phyloP scores from a whole-genome alignment of 1,140 invertebrate species.

The Formica selysi region DNA sequence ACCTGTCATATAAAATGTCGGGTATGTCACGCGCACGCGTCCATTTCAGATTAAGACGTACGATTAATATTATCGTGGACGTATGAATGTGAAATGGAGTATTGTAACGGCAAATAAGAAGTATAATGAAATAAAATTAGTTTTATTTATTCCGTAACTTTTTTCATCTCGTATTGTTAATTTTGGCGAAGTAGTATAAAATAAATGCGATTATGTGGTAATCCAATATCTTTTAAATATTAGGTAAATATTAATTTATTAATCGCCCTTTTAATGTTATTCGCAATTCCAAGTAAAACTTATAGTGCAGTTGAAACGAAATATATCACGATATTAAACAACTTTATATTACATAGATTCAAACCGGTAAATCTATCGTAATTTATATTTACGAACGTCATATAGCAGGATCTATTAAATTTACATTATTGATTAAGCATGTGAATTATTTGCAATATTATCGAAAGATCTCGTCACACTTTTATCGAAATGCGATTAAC shows the following conservation, averaged over 20 bases:
- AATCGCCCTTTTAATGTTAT: neutral
- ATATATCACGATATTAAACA: neutral
- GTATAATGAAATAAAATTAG: neutral
- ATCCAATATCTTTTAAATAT: neutral
- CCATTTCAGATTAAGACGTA: neutral
- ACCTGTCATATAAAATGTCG: neutral
- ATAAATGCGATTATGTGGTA: neutral
- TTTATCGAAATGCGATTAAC: conserved; percentile 18
- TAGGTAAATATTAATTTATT: conserved; percentile 8
- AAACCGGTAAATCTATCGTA: conserved; percentile 15
- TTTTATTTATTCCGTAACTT: conserved; percentile 1
- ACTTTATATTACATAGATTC: neutral
- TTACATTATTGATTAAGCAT: neutral
- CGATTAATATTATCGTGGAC: conserved; percentile 25
- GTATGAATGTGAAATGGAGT: no score
- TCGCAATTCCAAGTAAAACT: neutral
- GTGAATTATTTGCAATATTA: conserved; percentile 16
- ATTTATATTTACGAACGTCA: conserved; percentile 12
- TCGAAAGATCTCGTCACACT: neutral
- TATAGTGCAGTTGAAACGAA: neutral
- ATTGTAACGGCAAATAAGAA: neutral
- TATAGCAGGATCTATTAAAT: neutral
- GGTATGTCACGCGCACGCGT: neutral
- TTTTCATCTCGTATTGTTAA: neutral
- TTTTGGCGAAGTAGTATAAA: neutral